Evolutionary conservation across 2,888 invertebrate species (phyloP), one percentile per base, ranked within the genome.

Genomic region (Spilosoma lubricipeda): DNA sequence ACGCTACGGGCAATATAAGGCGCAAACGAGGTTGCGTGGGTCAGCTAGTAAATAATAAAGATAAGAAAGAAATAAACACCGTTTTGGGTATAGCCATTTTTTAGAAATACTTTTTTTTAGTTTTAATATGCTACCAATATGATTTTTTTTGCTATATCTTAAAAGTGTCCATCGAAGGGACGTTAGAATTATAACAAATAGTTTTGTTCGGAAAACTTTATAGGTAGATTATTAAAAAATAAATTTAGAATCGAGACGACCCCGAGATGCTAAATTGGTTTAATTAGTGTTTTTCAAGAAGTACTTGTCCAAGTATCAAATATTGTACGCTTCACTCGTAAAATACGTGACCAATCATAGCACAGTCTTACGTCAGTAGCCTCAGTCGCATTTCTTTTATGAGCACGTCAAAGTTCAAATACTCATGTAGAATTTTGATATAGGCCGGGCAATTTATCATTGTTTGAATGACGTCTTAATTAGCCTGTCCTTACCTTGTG

Each of bases 381-480:
- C 88, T 89, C 87, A 84, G 87, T 80, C 80, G 81, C 89, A 89
- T 90, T 91, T 90, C 87, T 89, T 90, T 90, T 88, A 91, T 83
- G 89, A 88, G 85, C 82, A 91, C 88, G 90, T 90, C 92, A 94
- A 92, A 93, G 94, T 92, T 94, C 92, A 94, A 92, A 91, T 86
- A 89, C 91, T 89, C 85, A 84, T 82, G 85, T 86, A 91, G 95
- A 95, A 95, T 95, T 91, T 87, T 93, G 91, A 95, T 94, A 90
- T 92, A 88, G 81, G 81, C 84, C 82, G 86, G 80, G 82, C 87
- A 89, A 92, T 93, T 90, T 90, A 92, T 93, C 92, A 93, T 93
- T 89, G 87, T 93, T 90, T 89, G 87, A 90, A 92, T 90, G 92
- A 92, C 93, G 88, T 84, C 88, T 80, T 90, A 93, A 94, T 93